phyloP scores from a whole-genome alignment of 2,888 invertebrate species.

The Melikaiella ostensackeni region DNA sequence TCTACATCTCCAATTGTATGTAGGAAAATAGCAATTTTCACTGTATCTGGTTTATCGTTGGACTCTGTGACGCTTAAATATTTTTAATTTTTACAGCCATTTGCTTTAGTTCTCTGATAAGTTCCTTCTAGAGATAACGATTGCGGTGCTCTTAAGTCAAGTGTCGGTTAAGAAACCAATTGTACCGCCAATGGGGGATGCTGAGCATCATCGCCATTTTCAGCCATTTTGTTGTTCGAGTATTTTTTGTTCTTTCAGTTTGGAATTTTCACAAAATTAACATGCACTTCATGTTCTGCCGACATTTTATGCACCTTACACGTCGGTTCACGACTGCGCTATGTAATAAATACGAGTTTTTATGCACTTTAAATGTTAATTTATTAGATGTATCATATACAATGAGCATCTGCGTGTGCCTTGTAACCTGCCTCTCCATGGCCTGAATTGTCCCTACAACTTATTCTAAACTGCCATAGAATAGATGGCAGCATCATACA shows the following conservation, averaged over 20 bases:
- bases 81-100: slow-evolving; percentile 43
- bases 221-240: too few species aligned
- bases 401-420: too few species aligned
- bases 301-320: background rate
- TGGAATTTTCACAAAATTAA: too few species aligned
- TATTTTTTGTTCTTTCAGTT: slow-evolving; percentile 60
- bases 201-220: background rate
- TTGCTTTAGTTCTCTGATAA: slow-evolving; percentile 56
- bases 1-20: slow-evolving; percentile 54
- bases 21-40: slow-evolving; percentile 58
- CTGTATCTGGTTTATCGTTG: slow-evolving; percentile 46
- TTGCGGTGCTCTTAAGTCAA: slow-evolving; percentile 42
- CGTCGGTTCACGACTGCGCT: background rate
- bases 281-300: background rate
- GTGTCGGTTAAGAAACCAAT: background rate
- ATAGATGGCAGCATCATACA: too few species aligned
- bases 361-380: too few species aligned
- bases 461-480: too few species aligned
- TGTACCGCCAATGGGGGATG: background rate
- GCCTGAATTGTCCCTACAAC: too few species aligned
- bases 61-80: slow-evolving; percentile 48
- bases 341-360: background rate
- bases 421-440: too few species aligned
- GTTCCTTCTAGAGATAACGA: slow-evolving; percentile 42
- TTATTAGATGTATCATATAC: too few species aligned